phyloP scores from a whole-genome alignment of 2,888 invertebrate species.

The Anaspis maculata region DNA sequence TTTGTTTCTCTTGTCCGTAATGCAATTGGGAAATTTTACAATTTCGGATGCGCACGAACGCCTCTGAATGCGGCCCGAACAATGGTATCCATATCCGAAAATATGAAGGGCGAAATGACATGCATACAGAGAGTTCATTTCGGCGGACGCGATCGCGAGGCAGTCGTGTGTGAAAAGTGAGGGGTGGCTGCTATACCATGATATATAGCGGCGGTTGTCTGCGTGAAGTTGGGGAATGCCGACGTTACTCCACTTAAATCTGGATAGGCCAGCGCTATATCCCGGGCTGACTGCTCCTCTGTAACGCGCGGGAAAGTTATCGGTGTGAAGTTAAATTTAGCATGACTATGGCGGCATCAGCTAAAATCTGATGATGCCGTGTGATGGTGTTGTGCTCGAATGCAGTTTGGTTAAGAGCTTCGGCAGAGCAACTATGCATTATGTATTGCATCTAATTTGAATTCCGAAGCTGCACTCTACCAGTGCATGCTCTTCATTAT shows the following conservation, averaged over 20 bases:
- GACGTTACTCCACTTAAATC: conserved; percentile 8
- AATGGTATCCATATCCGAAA: conserved; percentile 29
- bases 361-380: too few species aligned
- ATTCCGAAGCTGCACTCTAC: too few species aligned
- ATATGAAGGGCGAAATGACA: conserved; percentile 33
- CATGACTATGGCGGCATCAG: background rate
- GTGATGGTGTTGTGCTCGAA: too few species aligned
- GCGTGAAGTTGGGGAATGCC: conserved; percentile 2
- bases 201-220: conserved; percentile 13
- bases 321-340: conserved; percentile 4
- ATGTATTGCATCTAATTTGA: too few species aligned
- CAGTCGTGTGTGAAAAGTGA: conserved; percentile 29
- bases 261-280: too few species aligned
- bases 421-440: too few species aligned
- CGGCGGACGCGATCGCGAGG: conserved; percentile 26
- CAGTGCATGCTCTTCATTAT: too few species aligned
- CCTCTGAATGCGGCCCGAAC: conserved; percentile 22
- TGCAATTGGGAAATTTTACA: conserved; percentile 8
- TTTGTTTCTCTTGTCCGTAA: background rate
- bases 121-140: conserved; percentile 35
- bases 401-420: too few species aligned
- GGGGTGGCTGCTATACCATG: conserved; percentile 18
- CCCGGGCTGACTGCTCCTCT: too few species aligned
- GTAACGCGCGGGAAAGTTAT: too few species aligned
- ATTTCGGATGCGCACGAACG: conserved; percentile 25